These are phyloP conservation scores for Lanius collurio DNA, from an alignment of 2,113 vertebrate species.

Conservation along the genomic window DNA sequence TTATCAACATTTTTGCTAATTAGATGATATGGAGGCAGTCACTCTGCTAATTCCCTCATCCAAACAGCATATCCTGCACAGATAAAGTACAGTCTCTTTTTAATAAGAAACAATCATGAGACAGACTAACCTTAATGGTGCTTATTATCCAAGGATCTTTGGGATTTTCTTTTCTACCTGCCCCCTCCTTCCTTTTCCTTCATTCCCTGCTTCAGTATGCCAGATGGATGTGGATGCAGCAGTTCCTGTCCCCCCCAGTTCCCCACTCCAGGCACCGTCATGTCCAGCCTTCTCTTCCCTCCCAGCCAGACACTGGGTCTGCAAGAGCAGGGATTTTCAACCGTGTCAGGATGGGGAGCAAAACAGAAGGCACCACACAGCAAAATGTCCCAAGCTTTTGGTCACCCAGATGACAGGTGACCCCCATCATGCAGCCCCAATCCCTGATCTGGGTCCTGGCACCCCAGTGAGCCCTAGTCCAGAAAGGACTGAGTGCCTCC, in stretches of 20 bases:
- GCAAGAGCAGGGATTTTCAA: neutral
- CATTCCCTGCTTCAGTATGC: conserved; percentile 1
- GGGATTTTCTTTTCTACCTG: conserved; percentile 45
- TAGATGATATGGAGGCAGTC: conserved; percentile 83
- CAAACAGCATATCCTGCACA: conserved; percentile 78
- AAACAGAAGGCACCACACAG: neutral
- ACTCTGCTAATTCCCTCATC: conserved; percentile 80
- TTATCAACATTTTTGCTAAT: conserved; percentile 85
- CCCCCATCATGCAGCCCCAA: neutral
- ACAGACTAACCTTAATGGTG: conserved; percentile 76
- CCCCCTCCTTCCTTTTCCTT: conserved; percentile 23
- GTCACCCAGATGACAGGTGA: neutral
- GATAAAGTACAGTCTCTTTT: conserved; percentile 77
- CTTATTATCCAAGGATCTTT: conserved; percentile 72
- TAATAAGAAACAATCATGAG: conserved; percentile 77
- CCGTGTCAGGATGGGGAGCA: neutral
- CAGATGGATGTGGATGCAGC: neutral
- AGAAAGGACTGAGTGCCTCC: neutral
- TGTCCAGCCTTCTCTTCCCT: neutral
- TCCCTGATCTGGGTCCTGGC: neutral
- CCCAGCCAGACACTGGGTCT: neutral
- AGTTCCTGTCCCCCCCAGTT: neutral
- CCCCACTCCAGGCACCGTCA: rapidly evolving
- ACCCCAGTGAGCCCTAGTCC: neutral
- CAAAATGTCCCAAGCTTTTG: neutral